Evolutionary conservation across 1,140 invertebrate species (phyloP), one percentile per base, ranked within the genome.

Genomic region (Drosophila rufa): DNA sequence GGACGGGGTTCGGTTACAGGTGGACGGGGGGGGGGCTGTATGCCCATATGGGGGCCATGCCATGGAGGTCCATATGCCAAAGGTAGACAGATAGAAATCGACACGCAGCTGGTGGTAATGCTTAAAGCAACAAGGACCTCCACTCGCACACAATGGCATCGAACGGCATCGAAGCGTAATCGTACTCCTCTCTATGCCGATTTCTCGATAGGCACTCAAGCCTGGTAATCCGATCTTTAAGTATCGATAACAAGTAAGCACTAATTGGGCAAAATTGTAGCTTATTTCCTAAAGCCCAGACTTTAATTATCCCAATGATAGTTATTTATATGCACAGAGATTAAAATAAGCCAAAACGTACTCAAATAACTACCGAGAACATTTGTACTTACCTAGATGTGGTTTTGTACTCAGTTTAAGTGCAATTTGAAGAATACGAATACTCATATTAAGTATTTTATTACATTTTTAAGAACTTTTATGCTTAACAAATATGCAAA

Each of bases 101-200:
- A 76, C 53, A 68, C 80, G 68, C 80, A 79, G 75, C 75, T 79
- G 65, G 61, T 75, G 73, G 75, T 71, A 75, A 66, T 71, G 68
- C 45, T 70, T 59, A 69, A 78, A 81, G 67, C 75, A 82, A 82
- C 69, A 78, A 64, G 43, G 38, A 42, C 27, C 42, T 38, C 15
- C 33, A 8, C 17, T 22, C 33, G 1, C 30, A 56, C 69, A 57
- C 62, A 77, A 73, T 73, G 67, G 55, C 42, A 73, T 50, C 53
- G 46, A 73, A 51, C 46, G 53, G 46, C 17, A 59, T 43, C 46
- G 69, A 38, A 30, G 53, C 66, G 46, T 25, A 25, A 27, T n/a
- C 27, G 17, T 15, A 14, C 15, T 57, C 12, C 17, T 5, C 9
- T 22, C 12, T 3, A 38, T 38, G 3, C 0, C 12, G 8, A 22